Percentiles rank a stretch among this genome's conserved stretches.
These are phyloP conservation scores for Campylomormyrus tamandua DNA, from an alignment of 2,113 vertebrate species.

Conservation along the genomic window DNA sequence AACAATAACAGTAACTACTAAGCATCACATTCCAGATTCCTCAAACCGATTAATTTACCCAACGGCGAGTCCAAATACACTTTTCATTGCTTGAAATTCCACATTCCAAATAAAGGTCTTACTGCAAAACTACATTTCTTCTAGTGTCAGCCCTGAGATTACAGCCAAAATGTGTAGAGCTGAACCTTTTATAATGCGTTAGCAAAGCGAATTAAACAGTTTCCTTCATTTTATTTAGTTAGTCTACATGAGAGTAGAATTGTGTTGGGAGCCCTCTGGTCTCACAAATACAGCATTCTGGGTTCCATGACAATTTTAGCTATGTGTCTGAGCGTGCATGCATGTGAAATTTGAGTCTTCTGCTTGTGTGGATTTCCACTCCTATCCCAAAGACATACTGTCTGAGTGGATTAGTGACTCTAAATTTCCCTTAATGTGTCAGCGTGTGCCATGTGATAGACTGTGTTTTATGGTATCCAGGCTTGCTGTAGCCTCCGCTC, in stretches of 20 bases:
- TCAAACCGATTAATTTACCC: background rate
- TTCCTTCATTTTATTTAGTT: background rate
- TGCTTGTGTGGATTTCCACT: background rate
- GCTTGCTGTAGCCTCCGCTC: background rate
- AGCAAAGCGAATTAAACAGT: background rate
- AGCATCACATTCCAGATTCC: background rate
- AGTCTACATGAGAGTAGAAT: background rate
- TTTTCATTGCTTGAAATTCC: background rate
- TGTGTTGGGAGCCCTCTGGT: background rate
- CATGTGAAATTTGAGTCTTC: background rate
- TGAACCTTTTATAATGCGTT: background rate
- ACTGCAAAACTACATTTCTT: background rate
- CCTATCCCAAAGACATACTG: background rate
- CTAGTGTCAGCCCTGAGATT: background rate
- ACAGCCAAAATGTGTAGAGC: background rate
- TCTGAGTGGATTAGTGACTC: background rate
- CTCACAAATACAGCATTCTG: background rate
- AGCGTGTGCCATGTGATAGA: background rate
- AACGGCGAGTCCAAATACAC: background rate
- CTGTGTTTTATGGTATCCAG: background rate
- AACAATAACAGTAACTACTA: background rate
- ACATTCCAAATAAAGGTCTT: background rate
- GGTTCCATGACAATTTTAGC: background rate
- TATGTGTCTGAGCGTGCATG: background rate
- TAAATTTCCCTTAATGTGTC: background rate